Evolutionary conservation across 2,888 invertebrate genomes (phyloP).

Genomic region (Synergus laeviventris): DNA sequence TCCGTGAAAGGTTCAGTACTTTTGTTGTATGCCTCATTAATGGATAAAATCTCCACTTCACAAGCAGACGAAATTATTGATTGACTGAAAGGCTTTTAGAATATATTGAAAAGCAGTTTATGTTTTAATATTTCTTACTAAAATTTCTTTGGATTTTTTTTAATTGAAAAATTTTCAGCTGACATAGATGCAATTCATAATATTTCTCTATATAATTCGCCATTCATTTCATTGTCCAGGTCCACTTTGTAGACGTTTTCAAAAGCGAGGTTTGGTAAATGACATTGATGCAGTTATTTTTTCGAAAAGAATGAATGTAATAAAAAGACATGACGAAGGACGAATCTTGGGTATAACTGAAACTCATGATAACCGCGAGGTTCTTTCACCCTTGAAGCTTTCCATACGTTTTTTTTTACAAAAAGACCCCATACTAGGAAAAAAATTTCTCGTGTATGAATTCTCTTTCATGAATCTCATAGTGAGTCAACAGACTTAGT

Average conservation of each 20-base stretch:
- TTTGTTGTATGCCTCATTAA: neutral
- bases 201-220: neutral
- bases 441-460: conserved; percentile 61
- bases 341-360: conserved; percentile 8
- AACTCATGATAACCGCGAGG: neutral
- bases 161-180: neutral
- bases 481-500: conserved; percentile 59
- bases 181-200: neutral
- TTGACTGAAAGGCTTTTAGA: too few species aligned
- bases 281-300: conserved; percentile 19
- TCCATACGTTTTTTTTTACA: neutral
- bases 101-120: too few species aligned
- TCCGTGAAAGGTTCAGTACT: neutral
- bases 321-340: conserved; percentile 38
- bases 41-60: too few species aligned
- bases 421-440: conserved; percentile 43
- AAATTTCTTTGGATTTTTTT: neutral
- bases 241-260: too few species aligned
- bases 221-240: conserved; percentile 12
- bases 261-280: neutral
- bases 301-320: conserved; percentile 42
- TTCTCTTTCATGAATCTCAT: conserved; percentile 61
- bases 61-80: too few species aligned
- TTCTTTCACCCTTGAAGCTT: conserved; percentile 10
- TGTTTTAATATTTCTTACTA: too few species aligned